A percentile compares a stretch with the other conserved stretches of the same genome.
Evolutionary conservation across 2,797 vertebrate genomes (phyloP).

Genomic region (Gymnoscopelus braueri): DNA sequence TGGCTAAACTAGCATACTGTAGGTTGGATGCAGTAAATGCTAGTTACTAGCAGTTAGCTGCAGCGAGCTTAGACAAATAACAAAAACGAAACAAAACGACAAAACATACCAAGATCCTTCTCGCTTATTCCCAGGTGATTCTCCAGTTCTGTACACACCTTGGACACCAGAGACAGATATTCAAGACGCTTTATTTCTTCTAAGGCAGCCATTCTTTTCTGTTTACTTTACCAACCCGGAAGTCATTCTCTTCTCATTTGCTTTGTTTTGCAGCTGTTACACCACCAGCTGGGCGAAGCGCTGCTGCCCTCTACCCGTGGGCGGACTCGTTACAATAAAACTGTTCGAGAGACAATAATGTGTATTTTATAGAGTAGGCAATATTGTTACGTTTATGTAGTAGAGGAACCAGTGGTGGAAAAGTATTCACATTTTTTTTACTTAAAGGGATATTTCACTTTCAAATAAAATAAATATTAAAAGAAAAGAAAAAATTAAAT

Average conservation of each 20-base stretch:
- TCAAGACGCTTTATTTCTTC: slow-evolving; percentile 89
- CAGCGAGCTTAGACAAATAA: not conserved
- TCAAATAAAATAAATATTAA: no score
- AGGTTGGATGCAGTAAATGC: no score
- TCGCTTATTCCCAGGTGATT: slow-evolving; percentile 93
- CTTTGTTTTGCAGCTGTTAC: not conserved
- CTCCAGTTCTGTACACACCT: slow-evolving; percentile 93
- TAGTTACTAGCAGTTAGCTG: not conserved
- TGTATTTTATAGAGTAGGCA: no score
- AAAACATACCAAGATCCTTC: slow-evolving; percentile 87
- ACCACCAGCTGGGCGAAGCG: accelerated
- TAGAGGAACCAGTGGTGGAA: no score
- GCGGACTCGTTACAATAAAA: not conserved
- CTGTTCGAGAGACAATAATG: not conserved
- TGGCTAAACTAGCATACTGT: no score
- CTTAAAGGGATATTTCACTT: no score
- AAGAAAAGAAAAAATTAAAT: no score
- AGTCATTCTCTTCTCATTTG: slow-evolving; percentile 16
- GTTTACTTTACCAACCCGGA: slow-evolving; percentile 4
- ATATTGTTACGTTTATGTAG: no score
- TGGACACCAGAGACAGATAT: slow-evolving; percentile 90
- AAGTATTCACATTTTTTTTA: no score
- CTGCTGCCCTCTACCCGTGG: slow-evolving; percentile 27
- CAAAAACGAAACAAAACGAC: slow-evolving; percentile 57
- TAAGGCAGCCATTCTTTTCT: slow-evolving; percentile 25